Evolutionary conservation across 2,888 invertebrate species (phyloP).

Genomic region (Cheilosia soror): DNA sequence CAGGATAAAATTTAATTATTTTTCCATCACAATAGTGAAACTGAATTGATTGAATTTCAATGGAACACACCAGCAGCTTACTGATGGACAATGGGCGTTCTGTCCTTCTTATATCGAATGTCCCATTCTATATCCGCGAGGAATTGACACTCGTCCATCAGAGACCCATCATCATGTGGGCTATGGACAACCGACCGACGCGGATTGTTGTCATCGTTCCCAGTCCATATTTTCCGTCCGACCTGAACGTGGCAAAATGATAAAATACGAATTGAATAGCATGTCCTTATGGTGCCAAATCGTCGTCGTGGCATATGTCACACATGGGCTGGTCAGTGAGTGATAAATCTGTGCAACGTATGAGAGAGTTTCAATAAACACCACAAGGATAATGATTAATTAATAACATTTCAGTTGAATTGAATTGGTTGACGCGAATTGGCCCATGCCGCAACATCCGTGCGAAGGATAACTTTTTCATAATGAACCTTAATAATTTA

Average conservation of each 20-base stretch:
- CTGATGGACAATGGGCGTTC: slow-evolving; percentile 37
- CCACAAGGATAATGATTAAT: slow-evolving; percentile 64
- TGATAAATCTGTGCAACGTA: slow-evolving; percentile 49
- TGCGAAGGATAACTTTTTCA: slow-evolving; percentile 25
- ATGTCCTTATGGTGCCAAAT: slow-evolving; percentile 52
- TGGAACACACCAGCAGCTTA: slow-evolving; percentile 55
- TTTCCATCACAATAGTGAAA: slow-evolving; percentile 73
- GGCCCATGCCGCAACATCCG: neutral
- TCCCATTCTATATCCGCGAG: neutral
- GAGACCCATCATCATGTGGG: slow-evolving; percentile 12
- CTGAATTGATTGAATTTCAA: slow-evolving; percentile 73
- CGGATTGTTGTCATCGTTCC: slow-evolving; percentile 21
- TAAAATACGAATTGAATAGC: slow-evolving; percentile 50
- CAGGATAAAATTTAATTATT: slow-evolving; percentile 73
- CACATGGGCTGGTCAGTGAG: slow-evolving; percentile 45
- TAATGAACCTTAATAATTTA: slow-evolving; percentile 46
- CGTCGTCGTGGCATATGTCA: slow-evolving; percentile 55
- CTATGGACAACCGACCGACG: neutral
- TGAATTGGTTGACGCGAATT: neutral
- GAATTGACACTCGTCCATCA: slow-evolving; percentile 37
- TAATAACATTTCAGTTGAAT: slow-evolving; percentile 50
- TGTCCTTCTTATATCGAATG: slow-evolving; percentile 48
- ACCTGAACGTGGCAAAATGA: slow-evolving; percentile 45
- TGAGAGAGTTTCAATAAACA: slow-evolving; percentile 57
- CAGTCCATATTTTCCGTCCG: slow-evolving; percentile 23